Base-by-base conservation (phyloP, 2,888 invertebrate genomes). In the Phytoseiulus persimilis region DNA sequence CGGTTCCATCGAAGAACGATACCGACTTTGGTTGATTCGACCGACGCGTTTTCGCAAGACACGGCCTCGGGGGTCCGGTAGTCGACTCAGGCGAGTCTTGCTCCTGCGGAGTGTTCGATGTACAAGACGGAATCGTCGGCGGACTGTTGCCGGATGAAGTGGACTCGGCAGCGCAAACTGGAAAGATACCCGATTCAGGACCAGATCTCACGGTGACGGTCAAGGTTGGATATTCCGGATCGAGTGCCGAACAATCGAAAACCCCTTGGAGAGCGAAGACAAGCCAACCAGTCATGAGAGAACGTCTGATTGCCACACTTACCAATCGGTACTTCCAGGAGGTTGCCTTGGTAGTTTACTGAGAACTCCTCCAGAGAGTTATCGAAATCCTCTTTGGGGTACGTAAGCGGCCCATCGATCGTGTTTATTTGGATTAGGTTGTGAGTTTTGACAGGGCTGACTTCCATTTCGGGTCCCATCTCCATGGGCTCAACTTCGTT, bases 151-250 rank as follows among this genome's bases (percentile, higher is more conserved):
- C 39, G 39, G 87, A 87, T 31, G 87, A 87, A 31, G 87, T 87
- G n/a, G 87, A 87, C 33, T 87, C 87, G n/a, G 87, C 87, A 87
- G 87, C 87, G 33, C 87, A 87, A 18, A 87, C 87, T 87, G 87
- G 33, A 32, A 84, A 83, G 14, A 83, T 6, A 6, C 31, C n/a
- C 3, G 3, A 3, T 83, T n/a, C 31, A 31, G 83, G 14, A 6
- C 3, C 3, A 3, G 31, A 9, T 39, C 9, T 9, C 3, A 39
- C 3, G 39, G 39, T 9, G 9, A 39, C 39, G 39, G 9, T 3
- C 39, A 9, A 39, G 39, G 39, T 39, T n/a, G n/a, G n/a, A n/a
- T n/a, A n/a, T n/a, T 39, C 9, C 39, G 5, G 3, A 39, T 39
- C 39, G 3, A 39, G 39, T 3, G 39, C 39, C 3, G 39, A 39